Percentiles rank a stretch among this genome's conserved stretches.
These are phyloP conservation scores for Papilio aristodemus DNA, from an alignment of 1,140 invertebrate genomes.

Conservation along the genomic window DNA sequence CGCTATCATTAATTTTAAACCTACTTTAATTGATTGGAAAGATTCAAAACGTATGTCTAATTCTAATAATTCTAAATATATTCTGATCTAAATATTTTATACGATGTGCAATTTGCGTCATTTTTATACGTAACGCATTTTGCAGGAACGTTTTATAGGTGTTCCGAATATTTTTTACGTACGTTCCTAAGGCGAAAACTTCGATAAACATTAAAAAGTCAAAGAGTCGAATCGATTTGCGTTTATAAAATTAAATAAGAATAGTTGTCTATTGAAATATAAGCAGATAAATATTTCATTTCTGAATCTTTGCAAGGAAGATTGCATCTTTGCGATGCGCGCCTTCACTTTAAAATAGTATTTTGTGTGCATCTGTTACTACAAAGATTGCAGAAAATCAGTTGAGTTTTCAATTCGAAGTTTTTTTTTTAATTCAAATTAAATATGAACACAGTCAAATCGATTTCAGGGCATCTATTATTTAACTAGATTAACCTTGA, in stretches of 20 bases:
- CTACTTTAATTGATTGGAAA: slow-evolving; percentile 49
- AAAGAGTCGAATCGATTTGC: not conserved
- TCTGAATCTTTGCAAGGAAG: not conserved
- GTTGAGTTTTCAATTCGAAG: slow-evolving; percentile 5
- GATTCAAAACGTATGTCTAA: slow-evolving; percentile 45
- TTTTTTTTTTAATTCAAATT: slow-evolving; percentile 2
- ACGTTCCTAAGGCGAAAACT: not conserved
- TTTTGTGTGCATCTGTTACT: slow-evolving; percentile 9
- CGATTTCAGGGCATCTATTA: not conserved
- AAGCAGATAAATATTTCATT: not conserved
- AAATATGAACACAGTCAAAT: not conserved
- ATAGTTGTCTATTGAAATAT: not conserved
- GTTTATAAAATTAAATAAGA: not conserved
- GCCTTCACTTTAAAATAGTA: slow-evolving; percentile 9
- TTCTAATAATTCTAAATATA: slow-evolving; percentile 43
- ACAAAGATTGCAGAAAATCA: slow-evolving; percentile 4
- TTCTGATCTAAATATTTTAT: slow-evolving; percentile 15
- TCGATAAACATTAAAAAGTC: not conserved
- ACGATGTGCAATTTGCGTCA: not conserved
- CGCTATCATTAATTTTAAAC: slow-evolving; percentile 44
- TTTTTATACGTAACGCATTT: not conserved
- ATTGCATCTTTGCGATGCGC: not conserved
- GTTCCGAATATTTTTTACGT: not conserved
- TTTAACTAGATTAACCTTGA: too few relatives aligned
- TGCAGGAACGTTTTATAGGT: not conserved